Evolutionary conservation across 2,797 vertebrate genomes (phyloP), one percentile per base, ranked within the genome.

Genomic region (Syngnathus rostellatus): DNA sequence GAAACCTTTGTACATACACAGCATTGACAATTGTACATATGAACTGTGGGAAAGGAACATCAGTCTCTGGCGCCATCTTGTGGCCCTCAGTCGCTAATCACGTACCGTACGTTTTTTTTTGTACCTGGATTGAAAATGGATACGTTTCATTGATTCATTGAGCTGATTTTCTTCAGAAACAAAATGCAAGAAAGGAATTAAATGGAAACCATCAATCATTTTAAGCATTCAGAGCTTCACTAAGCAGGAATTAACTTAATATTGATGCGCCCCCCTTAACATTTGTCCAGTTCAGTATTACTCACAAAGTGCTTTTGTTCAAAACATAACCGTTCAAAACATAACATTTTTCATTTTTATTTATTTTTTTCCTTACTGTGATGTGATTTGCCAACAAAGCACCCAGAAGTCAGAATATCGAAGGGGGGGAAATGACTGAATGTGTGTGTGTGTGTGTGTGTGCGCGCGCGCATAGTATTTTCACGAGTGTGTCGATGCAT

Each of bases 301-400:
- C 58, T 81, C 83, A 86, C 86, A 76, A 87, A 86, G 86, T 87
- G 84, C 84, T 85, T 85, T 21, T 81, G 74, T 77, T 72, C 79
- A 65, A 63, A 60, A 21, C 50, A 53, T 17, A 48, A 48, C 4
- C 17, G 1, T 46, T 46, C 14, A 46, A 41, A 7, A 41, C 14
- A 45, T 45, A 41, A 63, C 77, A 69, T 72, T 64, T 3, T 31
- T 31, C 31, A 39, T 79, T 68, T 82, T n/a, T 66, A n/a, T 67
- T 75, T 77, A 68, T n/a, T 68, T 51, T 54, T 80, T 79, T 65
- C 67, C 8, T 57, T 50, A 6, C 17, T 17, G 46, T 17, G 8
- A 41, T 62, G n/a, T 23, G 60, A 21, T 10, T 11, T 43, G 59
- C 19, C 19, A 61, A 43, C 23, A n/a, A 60, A 40, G 43, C 41